These are phyloP conservation scores for Megamerina dolium DNA, from an alignment of 2,888 invertebrate genomes.

Conservation along the genomic window DNA sequence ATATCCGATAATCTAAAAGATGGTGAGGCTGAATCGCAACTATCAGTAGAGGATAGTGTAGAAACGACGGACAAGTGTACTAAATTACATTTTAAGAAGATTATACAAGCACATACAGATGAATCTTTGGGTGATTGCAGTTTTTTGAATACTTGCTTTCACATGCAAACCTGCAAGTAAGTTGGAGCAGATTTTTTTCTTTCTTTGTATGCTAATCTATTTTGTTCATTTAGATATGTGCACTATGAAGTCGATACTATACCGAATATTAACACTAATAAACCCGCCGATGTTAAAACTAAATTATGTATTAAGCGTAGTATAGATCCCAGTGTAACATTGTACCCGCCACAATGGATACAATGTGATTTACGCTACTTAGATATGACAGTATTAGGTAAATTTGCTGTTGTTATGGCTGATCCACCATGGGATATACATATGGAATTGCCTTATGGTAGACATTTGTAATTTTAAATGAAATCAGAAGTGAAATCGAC, in stretches of 20 bases:
- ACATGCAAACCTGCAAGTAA: slow-evolving; percentile 96
- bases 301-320: slow-evolving; percentile 44
- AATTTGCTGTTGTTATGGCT: slow-evolving; percentile 98
- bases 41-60: slow-evolving; percentile 22
- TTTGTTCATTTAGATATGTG: slow-evolving; percentile 70
- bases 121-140: slow-evolving; percentile 94
- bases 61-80: slow-evolving; percentile 57
- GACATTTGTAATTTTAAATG: neutral
- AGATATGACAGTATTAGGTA: slow-evolving; percentile 58
- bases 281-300: slow-evolving; percentile 44
- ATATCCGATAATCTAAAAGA: slow-evolving; percentile 29
- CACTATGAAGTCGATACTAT: slow-evolving; percentile 91
- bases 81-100: slow-evolving; percentile 93
- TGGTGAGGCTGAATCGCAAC: slow-evolving; percentile 26
- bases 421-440: slow-evolving; percentile 99
- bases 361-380: slow-evolving; percentile 75
- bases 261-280: slow-evolving; percentile 44
- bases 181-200: slow-evolving; percentile 16
- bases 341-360: slow-evolving; percentile 92
- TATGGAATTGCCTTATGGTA: slow-evolving; percentile 95
- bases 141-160: slow-evolving; percentile 96
- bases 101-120: slow-evolving; percentile 91
- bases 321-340: slow-evolving; percentile 53
- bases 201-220: too few species aligned
- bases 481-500: neutral